A percentile compares a stretch with the other conserved stretches of the same genome.
These are phyloP conservation scores for Uloborus diversus DNA, from an alignment of 1,140 invertebrate species.

Conservation along the genomic window DNA sequence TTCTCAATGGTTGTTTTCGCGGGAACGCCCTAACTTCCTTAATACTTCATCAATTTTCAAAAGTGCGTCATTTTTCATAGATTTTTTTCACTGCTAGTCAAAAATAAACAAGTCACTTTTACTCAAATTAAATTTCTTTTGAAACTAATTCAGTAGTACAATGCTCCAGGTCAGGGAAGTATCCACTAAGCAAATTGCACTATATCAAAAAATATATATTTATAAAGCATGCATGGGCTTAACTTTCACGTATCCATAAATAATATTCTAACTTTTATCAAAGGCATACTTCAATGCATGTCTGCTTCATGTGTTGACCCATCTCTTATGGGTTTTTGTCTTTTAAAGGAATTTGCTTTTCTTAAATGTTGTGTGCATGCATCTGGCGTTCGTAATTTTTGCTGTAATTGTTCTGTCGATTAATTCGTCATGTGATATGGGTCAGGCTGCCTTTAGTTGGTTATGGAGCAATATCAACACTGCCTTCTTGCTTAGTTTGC, in stretches of 20 bases:
- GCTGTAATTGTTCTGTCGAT: conserved; percentile 16
- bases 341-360: conserved; percentile 22
- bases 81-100: too few species aligned
- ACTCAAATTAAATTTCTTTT: too few species aligned
- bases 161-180: conserved; percentile 44
- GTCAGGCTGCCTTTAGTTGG: conserved; percentile 45
- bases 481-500: too few species aligned
- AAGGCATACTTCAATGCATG: conserved; percentile 38
- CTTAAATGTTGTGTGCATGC: conserved; percentile 51
- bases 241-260: conserved; percentile 17
- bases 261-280: not conserved
- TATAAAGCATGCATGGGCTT: conserved; percentile 44
- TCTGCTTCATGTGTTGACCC: conserved; percentile 40
- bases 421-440: conserved; percentile 22
- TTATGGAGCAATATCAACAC: too few species aligned
- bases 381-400: conserved; percentile 26
- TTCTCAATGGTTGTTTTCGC: too few species aligned
- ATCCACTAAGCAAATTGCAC: conserved; percentile 53
- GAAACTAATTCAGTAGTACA: too few species aligned
- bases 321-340: conserved; percentile 24
- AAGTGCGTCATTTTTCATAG: too few species aligned
- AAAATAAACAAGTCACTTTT: too few species aligned
- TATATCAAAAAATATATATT: conserved; percentile 13
- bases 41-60: too few species aligned
- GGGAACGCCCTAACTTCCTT: too few species aligned